Percentiles rank a stretch among this genome's conserved stretches.
phyloP scores from a whole-genome alignment of 92 coral and sea anemone species.

The Chrysogorgia sp. region DNA sequence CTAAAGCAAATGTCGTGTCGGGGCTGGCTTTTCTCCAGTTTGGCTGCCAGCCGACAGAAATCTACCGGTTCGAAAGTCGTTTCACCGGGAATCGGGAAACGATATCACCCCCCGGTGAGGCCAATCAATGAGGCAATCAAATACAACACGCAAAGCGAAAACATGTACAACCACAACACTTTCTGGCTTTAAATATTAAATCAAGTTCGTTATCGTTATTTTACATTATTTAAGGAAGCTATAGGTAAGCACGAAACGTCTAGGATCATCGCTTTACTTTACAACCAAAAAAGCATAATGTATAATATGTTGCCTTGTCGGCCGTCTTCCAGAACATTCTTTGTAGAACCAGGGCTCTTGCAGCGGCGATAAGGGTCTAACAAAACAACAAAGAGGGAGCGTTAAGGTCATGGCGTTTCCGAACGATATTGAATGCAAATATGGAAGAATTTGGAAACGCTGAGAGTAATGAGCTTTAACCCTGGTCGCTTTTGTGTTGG shows the following conservation, averaged over 20 bases:
- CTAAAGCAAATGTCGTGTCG: not conserved
- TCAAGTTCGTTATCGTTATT: slow-evolving; percentile 10
- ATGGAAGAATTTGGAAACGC: not conserved
- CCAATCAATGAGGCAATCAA: slow-evolving; percentile 29
- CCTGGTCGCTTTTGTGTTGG: not conserved
- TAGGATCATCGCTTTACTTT: not conserved
- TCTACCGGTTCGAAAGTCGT: not conserved
- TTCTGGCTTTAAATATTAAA: slow-evolving; percentile 36
- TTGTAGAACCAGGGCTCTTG: not conserved
- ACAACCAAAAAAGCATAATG: not conserved
- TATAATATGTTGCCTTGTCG: not conserved
- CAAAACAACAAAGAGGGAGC: not conserved
- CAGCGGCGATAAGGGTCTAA: slow-evolving; percentile 16
- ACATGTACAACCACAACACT: slow-evolving; percentile 6
- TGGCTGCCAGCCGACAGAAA: slow-evolving; percentile 25
- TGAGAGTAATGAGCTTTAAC: not conserved
- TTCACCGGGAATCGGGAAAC: not conserved
- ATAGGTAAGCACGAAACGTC: not conserved
- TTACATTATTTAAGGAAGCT: slow-evolving; percentile 32
- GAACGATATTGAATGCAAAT: slow-evolving; percentile 3
- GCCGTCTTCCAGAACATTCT: not conserved
- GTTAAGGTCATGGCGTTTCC: not conserved
- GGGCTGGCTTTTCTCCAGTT: not conserved
- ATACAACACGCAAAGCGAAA: not conserved
- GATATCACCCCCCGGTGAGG: slow-evolving; percentile 13